Evolutionary conservation across 2,888 invertebrate species (phyloP), one percentile per base, ranked within the genome.

Genomic region (Lobophora halterata): DNA sequence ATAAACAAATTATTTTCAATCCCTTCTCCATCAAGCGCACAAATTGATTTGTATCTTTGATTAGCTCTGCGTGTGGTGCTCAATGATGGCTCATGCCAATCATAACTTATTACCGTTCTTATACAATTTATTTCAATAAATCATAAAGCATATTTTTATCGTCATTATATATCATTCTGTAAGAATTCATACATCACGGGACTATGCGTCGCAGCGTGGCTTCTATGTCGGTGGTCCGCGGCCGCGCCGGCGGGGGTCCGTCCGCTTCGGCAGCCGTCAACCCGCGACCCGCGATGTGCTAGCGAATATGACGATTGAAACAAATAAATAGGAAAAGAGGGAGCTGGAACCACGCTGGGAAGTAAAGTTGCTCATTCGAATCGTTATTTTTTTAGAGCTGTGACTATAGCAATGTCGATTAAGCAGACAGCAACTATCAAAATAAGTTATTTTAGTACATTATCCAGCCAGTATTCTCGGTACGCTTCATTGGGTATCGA

Each of bases 181-280:
- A 49, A 37, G 48, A 36, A 39, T 48, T 34, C 44, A 46, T 57
- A 52, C 34, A 31, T 49, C 42, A 30, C 37, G 42, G 46, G 41
- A 35, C 33, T 30, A 14, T 3, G 14, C 14, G 39, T 23, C 64
- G 23, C 64, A 58, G 65, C 55, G 55, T 56, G 61, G 42, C 55
- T 53, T 55, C 70, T 46, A 47, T 59, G 57, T 55, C 49, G 70
- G 70, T 70, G 70, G 70, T 70, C 70, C 54, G 45, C 21, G 42
- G 14, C 19, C 9, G 28, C 12, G 53, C 9, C 18, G 49, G 38
- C 49, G 63, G 64, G 57, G 65, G 61, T 40, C 59, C 42, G 30
- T 37, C 40, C 44, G 37, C 40, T 46, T 40, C 32, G 21, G 36
- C 40, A 47, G 39, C 45, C 42, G 46, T 49, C 51, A 49, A 28